Base-by-base conservation (phyloP, 2,888 invertebrate genomes). In the Unio pictorum region DNA sequence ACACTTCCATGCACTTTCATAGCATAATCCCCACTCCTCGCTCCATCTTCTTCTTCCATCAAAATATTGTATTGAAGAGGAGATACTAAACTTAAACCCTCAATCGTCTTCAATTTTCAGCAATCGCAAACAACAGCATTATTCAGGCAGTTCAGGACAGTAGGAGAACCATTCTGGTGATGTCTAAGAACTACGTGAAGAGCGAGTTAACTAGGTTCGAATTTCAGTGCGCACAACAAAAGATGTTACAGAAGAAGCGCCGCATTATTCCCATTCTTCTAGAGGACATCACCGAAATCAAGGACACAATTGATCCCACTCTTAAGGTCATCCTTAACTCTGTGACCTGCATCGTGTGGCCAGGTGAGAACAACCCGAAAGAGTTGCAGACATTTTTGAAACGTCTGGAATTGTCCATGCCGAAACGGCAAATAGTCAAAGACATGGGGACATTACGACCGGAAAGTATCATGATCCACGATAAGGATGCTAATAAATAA, bases 161-260 rank as follows among this genome's bases (percentile, higher is more conserved):
- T 30, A 68, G 84, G 56, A 64, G 83, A 34, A 84, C 84, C 0
- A 81, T 85, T 15, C 60, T 84, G 58, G 62, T 84, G 7, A 65
- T 85, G 3, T 72, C 80, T 1, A 80, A 81, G n/a, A 67, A 74
- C 17, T 85, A 79, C 70, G 73, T 83, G 6, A 71, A 75, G 20
- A 83, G 83, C 59, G 84, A 85, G 66, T 84, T 79, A 73, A 77
- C 80, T 15, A 73, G 75, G 20, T 75, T 84, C 58, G 85, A 85
- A 74, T 85, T 83, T 68, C 81, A 85, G 67, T 72, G 76, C 56
- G 85, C 84, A 11, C 85, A 82, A 60, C 79, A 82, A n/a, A 81
- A 83, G 67, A 84, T 84, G 84, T 57, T 85, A 17, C 78, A 80
- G 72, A 69, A 79, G 18, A 81, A 80, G 61, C 83, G 83, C 67